These are phyloP conservation scores for Chlorospingus semifuscus DNA, from an alignment of 2,797 vertebrate genomes.

Conservation along the genomic window DNA sequence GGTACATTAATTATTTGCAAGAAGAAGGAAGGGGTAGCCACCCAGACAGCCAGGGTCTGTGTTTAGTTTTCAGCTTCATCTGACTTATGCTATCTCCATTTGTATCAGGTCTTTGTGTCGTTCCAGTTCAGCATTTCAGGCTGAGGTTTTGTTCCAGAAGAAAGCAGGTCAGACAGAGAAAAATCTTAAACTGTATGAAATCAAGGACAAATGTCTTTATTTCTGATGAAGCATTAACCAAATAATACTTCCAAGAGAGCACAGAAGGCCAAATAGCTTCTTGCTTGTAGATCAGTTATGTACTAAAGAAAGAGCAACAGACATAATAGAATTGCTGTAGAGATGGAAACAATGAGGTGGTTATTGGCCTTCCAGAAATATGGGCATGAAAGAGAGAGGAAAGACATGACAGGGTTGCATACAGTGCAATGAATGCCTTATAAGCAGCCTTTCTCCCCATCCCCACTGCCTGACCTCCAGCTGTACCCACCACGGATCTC, in stretches of 20 bases:
- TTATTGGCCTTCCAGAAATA: background rate
- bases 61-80: background rate
- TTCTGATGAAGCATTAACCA: slow-evolving; percentile 32
- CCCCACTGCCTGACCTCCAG: slow-evolving; percentile 14
- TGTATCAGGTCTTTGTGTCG: background rate
- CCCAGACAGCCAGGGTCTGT: background rate
- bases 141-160: slow-evolving; percentile 11
- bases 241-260: background rate
- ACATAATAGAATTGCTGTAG: slow-evolving; percentile 20
- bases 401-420: background rate
- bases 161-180: background rate
- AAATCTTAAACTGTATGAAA: background rate
- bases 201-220: background rate
- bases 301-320: slow-evolving; percentile 9
- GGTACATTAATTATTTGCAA: background rate
- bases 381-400: background rate
- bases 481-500: background rate
- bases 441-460: background rate
- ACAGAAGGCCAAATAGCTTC: slow-evolving; percentile 36
- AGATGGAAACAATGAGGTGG: background rate
- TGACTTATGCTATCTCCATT: background rate
- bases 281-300: slow-evolving; percentile 10
- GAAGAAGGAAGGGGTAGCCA: background rate
- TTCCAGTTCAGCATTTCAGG: background rate
- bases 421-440: background rate